These are phyloP conservation scores for Stichodactyla mertensii DNA, from an alignment of 64 coral and sea anemone species.

Conservation along the genomic window DNA sequence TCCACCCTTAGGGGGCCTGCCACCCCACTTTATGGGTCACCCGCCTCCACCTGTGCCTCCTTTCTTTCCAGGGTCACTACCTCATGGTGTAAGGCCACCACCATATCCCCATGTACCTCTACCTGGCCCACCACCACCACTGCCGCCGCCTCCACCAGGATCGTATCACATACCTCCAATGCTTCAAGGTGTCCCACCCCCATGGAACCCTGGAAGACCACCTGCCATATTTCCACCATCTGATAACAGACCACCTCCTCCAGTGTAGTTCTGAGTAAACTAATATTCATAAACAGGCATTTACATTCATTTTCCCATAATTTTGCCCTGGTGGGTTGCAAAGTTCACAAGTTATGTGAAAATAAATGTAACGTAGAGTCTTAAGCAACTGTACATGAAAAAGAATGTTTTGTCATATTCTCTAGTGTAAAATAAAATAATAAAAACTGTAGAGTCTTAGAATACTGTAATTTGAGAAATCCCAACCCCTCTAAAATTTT, in stretches of 20 bases:
- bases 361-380: no score
- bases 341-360: no score
- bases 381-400: no score
- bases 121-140: neutral
- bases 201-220: slow-evolving; percentile 3
- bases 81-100: slow-evolving; percentile 57
- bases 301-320: no score
- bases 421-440: no score
- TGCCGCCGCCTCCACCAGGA: slow-evolving; percentile 10
- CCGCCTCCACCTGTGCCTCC: slow-evolving; percentile 23
- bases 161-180: neutral
- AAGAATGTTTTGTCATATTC: no score
- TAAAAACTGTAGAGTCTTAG: no score
- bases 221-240: neutral
- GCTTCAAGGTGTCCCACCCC: neutral
- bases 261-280: neutral
- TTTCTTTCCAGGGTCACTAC: slow-evolving; percentile 49
- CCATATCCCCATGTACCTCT: slow-evolving; percentile 39
- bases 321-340: no score
- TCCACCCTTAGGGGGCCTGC: neutral
- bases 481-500: no score
- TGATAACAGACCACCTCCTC: neutral
- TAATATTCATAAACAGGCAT: no score
- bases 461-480: no score
- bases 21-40: slow-evolving; percentile 17